A percentile compares a stretch with the other conserved stretches of the same genome.
phyloP scores from a whole-genome alignment of 1,140 invertebrate genomes.

The Bacillus rossius region DNA sequence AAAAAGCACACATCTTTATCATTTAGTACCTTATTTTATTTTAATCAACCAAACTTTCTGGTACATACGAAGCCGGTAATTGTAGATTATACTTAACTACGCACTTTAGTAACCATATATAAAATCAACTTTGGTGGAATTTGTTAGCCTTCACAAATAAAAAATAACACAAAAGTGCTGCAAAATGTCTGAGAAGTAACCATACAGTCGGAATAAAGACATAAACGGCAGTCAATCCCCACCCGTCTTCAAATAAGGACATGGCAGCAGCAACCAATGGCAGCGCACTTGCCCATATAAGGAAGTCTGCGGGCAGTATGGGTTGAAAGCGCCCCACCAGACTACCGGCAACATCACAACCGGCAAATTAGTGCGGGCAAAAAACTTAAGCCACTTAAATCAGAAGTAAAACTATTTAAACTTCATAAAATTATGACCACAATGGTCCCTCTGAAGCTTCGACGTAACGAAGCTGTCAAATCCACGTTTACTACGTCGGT shows the following conservation, averaged over 20 bases:
- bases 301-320: conserved; percentile 36
- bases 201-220: too few species aligned
- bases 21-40: too few species aligned
- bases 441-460: too few species aligned
- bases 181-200: too few species aligned
- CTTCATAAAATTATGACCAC: too few species aligned
- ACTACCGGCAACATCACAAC: conserved; percentile 8
- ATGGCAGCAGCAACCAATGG: conserved; percentile 41
- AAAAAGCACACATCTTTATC: too few species aligned
- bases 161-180: conserved; percentile 11
- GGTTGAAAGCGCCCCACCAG: conserved; percentile 12
- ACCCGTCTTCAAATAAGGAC: conserved; percentile 10
- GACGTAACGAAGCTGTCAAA: too few species aligned
- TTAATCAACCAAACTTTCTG: too few species aligned
- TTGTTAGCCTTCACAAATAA: conserved; percentile 3
- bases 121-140: background rate
- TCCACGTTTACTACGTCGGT: too few species aligned
- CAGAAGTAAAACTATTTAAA: too few species aligned
- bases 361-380: too few species aligned
- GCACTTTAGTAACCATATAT: background rate
- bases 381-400: too few species aligned
- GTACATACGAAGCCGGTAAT: conserved; percentile 3
- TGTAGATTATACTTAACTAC: background rate
- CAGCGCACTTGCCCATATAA: conserved; percentile 50
- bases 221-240: conserved; percentile 26